Evolutionary conservation across 2,888 invertebrate genomes (phyloP).

Genomic region (Ormyrus nitidulus): DNA sequence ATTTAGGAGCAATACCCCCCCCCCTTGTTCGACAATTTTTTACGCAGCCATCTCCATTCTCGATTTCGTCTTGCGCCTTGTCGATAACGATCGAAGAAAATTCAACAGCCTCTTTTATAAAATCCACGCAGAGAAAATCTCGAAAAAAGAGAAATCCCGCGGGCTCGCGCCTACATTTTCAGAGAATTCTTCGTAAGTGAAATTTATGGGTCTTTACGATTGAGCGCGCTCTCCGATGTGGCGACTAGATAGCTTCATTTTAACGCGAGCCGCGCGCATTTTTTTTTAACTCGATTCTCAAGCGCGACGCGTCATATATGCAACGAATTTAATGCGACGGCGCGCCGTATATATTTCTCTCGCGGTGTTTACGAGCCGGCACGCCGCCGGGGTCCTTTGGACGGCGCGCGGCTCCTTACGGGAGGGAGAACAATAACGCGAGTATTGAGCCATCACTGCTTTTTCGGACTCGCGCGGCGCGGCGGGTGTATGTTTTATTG

Average conservation of each 20-base stretch:
- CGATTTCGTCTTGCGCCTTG: not conserved
- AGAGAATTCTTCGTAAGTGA: slow-evolving; percentile 11
- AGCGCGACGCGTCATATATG: slow-evolving; percentile 43
- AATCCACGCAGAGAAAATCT: not conserved
- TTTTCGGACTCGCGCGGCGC: too few species aligned
- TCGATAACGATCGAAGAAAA: slow-evolving; percentile 26
- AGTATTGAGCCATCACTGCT: too few species aligned
- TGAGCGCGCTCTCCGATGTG: slow-evolving; percentile 14
- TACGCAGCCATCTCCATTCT: too few species aligned
- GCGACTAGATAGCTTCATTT: slow-evolving; percentile 40
- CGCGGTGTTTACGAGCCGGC: slow-evolving; percentile 43
- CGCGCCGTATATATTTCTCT: slow-evolving; percentile 44
- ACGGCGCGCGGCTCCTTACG: slow-evolving; percentile 3
- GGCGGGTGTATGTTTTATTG: too few species aligned
- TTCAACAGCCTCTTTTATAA: slow-evolving; percentile 9
- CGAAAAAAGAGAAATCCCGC: too few species aligned
- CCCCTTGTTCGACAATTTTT: not conserved
- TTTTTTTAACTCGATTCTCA: slow-evolving; percentile 26
- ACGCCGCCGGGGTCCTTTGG: not conserved
- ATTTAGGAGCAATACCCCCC: not conserved
- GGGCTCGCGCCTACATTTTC: too few species aligned
- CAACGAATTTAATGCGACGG: slow-evolving; percentile 48
- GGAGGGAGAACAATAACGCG: not conserved
- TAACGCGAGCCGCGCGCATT: slow-evolving; percentile 20
- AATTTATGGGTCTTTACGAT: slow-evolving; percentile 42